These are phyloP conservation scores for Caenorhabditis sp. DNA, from an alignment of 2,888 invertebrate species.

Conservation along the genomic window DNA sequence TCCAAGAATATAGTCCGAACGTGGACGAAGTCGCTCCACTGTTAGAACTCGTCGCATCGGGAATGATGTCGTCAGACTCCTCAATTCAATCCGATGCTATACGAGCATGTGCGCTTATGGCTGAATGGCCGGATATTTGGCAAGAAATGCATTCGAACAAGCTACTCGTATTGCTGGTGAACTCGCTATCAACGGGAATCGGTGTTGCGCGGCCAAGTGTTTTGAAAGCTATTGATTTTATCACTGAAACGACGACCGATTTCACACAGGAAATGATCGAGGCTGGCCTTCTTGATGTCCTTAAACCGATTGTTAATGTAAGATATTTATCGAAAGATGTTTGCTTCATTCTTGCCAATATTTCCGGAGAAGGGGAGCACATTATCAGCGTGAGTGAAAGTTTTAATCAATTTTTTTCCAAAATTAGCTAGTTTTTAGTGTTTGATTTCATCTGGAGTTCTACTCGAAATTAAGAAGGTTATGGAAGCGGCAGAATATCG, in stretches of 20 bases:
- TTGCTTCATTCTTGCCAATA: conserved; percentile 35
- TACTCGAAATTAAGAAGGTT: conserved; percentile 18
- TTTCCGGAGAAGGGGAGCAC: conserved; percentile 27
- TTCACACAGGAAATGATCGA: conserved; percentile 37
- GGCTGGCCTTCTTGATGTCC: conserved; percentile 21
- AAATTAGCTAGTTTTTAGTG: conserved; percentile 3
- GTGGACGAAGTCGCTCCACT: conserved; percentile 30
- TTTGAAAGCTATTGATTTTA: conserved; percentile 22
- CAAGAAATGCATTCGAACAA: conserved; percentile 6
- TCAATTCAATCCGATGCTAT: conserved; percentile 32
- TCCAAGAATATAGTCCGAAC: conserved; percentile 24
- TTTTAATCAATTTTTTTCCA: neutral
- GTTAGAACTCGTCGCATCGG: conserved; percentile 18
- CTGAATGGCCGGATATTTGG: conserved; percentile 28
- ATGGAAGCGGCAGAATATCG: conserved; percentile 32
- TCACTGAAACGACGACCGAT: conserved; percentile 25
- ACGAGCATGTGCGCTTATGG: conserved; percentile 12
- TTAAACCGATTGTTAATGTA: conserved; percentile 22
- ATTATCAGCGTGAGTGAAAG: conserved; percentile 8
- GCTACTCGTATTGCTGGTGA: conserved; percentile 17
- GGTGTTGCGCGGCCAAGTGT: conserved; percentile 18
- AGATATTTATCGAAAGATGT: conserved; percentile 30
- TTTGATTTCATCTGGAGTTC: conserved; percentile 18
- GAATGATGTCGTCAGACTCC: conserved; percentile 15
- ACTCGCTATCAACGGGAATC: conserved; percentile 10